These are phyloP conservation scores for Heterodera filipjevi DNA, from an alignment of 2,888 invertebrate species.

Conservation along the genomic window DNA sequence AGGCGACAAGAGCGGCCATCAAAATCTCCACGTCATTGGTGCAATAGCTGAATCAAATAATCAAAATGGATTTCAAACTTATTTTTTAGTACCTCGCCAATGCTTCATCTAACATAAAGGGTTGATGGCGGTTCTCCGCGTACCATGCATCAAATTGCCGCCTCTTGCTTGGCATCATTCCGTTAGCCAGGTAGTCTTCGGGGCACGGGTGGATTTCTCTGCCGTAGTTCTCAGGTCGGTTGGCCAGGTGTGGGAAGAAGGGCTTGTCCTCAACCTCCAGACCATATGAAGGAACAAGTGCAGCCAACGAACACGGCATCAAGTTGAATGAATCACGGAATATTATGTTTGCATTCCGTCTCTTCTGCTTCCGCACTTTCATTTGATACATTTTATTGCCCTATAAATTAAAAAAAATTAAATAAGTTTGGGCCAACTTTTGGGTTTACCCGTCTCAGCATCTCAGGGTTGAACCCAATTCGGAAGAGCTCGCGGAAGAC, in stretches of 20 bases:
- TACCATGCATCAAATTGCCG: conserved; percentile 16
- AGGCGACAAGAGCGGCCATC: neutral
- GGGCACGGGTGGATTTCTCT: neutral
- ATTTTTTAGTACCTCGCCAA: no score
- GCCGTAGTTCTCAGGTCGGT: conserved; percentile 1
- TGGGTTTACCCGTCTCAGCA: neutral
- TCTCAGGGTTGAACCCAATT: neutral
- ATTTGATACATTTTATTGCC: neutral
- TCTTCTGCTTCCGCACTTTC: neutral
- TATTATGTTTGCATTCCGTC: neutral
- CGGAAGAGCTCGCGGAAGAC: conserved; percentile 24
- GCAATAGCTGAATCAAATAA: conserved; percentile 20
- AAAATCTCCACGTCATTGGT: neutral
- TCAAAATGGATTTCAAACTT: no score
- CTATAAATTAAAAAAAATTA: no score
- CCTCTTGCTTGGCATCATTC: conserved; percentile 16
- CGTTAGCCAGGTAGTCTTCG: neutral
- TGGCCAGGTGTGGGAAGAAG: neutral
- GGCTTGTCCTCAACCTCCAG: conserved; percentile 14
- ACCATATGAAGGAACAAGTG: conserved; percentile 2
- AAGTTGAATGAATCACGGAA: conserved; percentile 21
- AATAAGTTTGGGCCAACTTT: no score
- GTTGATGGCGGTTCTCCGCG: neutral
- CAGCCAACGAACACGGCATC: conserved; percentile 2
- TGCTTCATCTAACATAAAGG: conserved; percentile 16